Conservation (phyloP, 1,140 invertebrate genomes). For the Plectrocnemia conspersa region DNA sequence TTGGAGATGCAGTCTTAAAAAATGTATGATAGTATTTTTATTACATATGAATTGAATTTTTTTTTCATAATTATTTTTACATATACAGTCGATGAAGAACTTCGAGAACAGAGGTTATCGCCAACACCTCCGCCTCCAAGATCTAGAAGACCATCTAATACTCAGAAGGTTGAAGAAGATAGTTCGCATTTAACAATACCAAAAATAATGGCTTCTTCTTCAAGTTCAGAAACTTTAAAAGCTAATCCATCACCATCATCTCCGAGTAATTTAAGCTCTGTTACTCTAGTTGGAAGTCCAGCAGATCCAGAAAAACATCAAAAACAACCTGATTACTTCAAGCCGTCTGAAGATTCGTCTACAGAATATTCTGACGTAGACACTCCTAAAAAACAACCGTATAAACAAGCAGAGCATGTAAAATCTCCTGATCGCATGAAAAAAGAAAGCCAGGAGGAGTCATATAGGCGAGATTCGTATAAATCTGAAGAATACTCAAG, state of each 20-base stretch:
- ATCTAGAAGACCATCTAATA: conserved; percentile 36
- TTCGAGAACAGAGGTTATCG: conserved; percentile 28
- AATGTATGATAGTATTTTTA: no score
- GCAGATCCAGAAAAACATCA: conserved; percentile 34
- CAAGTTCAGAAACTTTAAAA: conserved; percentile 70
- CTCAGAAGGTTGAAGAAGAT: conserved; percentile 51
- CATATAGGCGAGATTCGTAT: no score
- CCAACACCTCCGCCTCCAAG: conserved; percentile 32
- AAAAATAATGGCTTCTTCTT: conserved; percentile 63
- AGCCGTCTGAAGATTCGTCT: conserved; percentile 8
- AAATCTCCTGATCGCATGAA: conserved; percentile 27
- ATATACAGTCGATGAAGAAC: conserved; percentile 30
- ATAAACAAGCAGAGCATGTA: conserved; percentile 10
- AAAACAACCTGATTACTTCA: conserved; percentile 27
- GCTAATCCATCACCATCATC: conserved; percentile 61
- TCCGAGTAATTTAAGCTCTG: conserved; percentile 66
- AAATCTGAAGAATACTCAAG: conserved; percentile 18
- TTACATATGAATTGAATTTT: no score
- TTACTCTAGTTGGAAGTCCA: conserved; percentile 62
- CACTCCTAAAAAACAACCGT: not conserved
- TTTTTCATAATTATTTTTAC: not conserved
- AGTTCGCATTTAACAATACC: conserved; percentile 60
- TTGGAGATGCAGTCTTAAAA: conserved; percentile 58
- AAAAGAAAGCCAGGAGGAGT: conserved; percentile 10
- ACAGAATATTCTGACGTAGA: not conserved